These are phyloP conservation scores for Oligia strigilis DNA, from an alignment of 2,888 invertebrate species.

Conservation along the genomic window DNA sequence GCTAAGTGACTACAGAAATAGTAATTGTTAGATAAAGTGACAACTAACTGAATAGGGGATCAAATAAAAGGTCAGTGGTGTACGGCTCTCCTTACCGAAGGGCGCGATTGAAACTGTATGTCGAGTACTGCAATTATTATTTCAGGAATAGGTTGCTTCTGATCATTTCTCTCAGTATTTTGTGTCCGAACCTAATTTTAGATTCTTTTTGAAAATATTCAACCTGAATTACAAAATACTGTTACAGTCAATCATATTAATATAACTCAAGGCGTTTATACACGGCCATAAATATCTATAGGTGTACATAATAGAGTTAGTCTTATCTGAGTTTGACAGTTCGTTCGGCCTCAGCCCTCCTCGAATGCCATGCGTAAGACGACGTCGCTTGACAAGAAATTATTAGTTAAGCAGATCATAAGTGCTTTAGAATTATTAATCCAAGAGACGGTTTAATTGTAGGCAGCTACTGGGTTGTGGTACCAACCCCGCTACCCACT, in stretches of 20 bases:
- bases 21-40: slow-evolving; percentile 70
- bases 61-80: slow-evolving; percentile 76
- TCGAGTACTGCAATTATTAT: slow-evolving; percentile 51
- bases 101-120: slow-evolving; percentile 48
- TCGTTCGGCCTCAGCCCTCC: slow-evolving; percentile 32
- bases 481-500: neutral
- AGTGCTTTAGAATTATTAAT: neutral
- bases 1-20: slow-evolving; percentile 81
- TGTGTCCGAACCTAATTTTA: neutral
- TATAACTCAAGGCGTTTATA: slow-evolving; percentile 31
- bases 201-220: slow-evolving; percentile 10
- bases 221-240: neutral
- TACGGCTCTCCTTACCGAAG: slow-evolving; percentile 16
- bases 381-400: slow-evolving; percentile 12
- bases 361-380: slow-evolving; percentile 22
- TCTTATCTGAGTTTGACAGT: slow-evolving; percentile 56
- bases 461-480: neutral
- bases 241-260: slow-evolving; percentile 19
- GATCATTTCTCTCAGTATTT: slow-evolving; percentile 12
- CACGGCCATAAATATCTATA: slow-evolving; percentile 41
- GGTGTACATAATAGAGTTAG: slow-evolving; percentile 13
- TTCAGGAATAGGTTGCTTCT: slow-evolving; percentile 44
- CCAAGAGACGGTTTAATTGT: neutral
- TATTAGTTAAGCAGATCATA: neutral
- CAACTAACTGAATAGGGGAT: slow-evolving; percentile 62